Evolutionary conservation across 2,888 invertebrate species (phyloP).

Genomic region (Monopis laevigella): DNA sequence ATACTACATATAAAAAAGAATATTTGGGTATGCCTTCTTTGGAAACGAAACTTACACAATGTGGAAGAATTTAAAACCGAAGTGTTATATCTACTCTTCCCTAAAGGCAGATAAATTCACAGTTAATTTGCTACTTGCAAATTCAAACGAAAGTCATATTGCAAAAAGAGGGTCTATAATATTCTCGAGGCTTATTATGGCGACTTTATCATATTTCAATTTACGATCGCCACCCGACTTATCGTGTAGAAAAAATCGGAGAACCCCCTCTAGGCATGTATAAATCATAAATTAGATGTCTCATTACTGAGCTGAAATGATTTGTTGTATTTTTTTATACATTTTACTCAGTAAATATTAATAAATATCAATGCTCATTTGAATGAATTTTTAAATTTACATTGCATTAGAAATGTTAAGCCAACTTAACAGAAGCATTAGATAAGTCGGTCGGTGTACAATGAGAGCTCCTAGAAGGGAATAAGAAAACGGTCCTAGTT

Average conservation of each 20-base stretch:
- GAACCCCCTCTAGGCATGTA: constrained; percentile 37
- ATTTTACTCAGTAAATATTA: no score
- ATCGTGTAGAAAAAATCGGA: constrained; percentile 59
- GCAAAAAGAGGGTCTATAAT: constrained; percentile 9
- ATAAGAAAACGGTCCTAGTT: constrained; percentile 66
- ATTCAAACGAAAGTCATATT: no score
- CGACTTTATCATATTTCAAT: constrained; percentile 67
- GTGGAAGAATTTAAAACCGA: no score
- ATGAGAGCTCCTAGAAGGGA: constrained; percentile 60
- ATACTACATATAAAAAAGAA: no score
- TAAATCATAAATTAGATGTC: constrained; percentile 59
- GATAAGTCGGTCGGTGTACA: constrained; percentile 54
- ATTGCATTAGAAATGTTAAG: constrained; percentile 5
- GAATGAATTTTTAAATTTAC: no score
- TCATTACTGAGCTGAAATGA: constrained; percentile 44
- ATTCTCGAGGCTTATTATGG: constrained; percentile 44
- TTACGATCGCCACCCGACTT: constrained; percentile 62
- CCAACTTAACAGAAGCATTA: constrained; percentile 37
- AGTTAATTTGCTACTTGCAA: no score
- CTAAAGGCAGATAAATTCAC: no score
- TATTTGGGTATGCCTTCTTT: no score
- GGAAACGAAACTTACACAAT: no score
- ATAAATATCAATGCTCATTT: no score
- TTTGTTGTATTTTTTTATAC: constrained; percentile 28
- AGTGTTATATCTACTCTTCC: no score